Evolutionary conservation across 2,113 vertebrate genomes (phyloP), one percentile per base, ranked within the genome.

Genomic region (Sinocyclocheilus maitianheensis): DNA sequence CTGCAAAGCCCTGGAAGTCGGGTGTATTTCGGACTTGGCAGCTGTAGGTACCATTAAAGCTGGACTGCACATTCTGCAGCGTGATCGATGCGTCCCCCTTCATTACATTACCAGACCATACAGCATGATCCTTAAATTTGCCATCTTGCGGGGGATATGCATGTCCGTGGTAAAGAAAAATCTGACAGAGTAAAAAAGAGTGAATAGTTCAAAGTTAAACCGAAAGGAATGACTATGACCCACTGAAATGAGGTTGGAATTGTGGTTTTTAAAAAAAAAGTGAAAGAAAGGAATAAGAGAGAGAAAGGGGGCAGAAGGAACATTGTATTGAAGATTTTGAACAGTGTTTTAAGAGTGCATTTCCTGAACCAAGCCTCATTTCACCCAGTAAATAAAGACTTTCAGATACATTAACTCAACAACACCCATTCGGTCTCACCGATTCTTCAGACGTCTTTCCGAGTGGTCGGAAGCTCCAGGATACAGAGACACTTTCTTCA

Each of bases 21-120:
- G 97, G 98, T 0, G 85, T 95, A 91, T 99, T 99, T 87, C 90
- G 95, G 90, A 99, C 97, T 62, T 96, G 95, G 87, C 98, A 98
- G 84, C 91, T 94, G 90, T 94, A 99, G 0, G 97, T 99, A 4
- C 98, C 98, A 0, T 99, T 99, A 89, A 97, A 98, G 0, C 87
- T 94, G 51, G 95, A 95, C 87, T 93, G 94, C 87, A 97, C 93
- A 26, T 95, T 88, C 62, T 91, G 94, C 74, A 98, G 89, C 0
- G 95, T 58, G 87, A 98, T 97, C 85, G 97, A 98, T 13, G 60
- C 97, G 0, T 98, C 97, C 0, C 89, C 60, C 0, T 91, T 94
- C 81, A 89, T 75, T 0, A 95, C 71, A 24, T 97, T 95, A 78
- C 98, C 97, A 0, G 97, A 96, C 97, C 98, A 99, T 76, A 91